These are phyloP conservation scores for Pedetes capensis DNA, from an alignment of 2,113 vertebrate species.

Conservation along the genomic window DNA sequence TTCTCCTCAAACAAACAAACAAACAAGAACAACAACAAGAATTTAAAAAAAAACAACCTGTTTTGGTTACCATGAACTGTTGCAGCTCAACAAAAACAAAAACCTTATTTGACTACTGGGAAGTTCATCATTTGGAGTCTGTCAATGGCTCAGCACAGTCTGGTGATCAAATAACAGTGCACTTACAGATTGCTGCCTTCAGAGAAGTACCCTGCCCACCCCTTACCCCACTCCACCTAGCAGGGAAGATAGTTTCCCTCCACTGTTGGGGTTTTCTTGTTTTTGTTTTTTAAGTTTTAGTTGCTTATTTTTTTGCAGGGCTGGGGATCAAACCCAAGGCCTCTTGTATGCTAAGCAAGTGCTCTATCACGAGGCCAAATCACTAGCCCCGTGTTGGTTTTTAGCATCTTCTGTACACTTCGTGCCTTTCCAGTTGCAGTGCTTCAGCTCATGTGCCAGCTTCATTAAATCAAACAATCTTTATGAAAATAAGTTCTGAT, in stretches of 20 bases:
- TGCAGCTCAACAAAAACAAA: not conserved
- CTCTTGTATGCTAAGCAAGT: too few relatives aligned
- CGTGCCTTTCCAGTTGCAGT: not conserved
- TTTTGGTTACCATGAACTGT: not conserved
- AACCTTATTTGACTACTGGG: not conserved
- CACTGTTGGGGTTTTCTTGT: not conserved
- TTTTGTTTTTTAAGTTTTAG: not conserved
- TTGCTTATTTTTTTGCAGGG: not conserved
- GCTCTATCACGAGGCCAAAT: not conserved
- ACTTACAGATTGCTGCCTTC: not conserved
- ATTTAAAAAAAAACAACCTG: too few relatives aligned
- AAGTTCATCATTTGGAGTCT: not conserved
- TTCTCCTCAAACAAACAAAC: not conserved
- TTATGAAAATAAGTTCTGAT: not conserved
- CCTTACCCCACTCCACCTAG: too few relatives aligned
- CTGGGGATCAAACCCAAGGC: not conserved
- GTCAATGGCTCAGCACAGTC: not conserved
- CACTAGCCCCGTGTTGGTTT: not conserved
- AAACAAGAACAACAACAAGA: not conserved
- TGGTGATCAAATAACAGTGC: slow-evolving; percentile 25
- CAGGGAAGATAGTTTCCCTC: not conserved
- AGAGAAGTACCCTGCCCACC: not conserved
- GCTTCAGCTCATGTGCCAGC: not conserved
- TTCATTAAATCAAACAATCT: not conserved
- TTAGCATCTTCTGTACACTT: not conserved